phyloP scores from a whole-genome alignment of 2,888 invertebrate genomes.

The Chrysolina haemoptera region DNA sequence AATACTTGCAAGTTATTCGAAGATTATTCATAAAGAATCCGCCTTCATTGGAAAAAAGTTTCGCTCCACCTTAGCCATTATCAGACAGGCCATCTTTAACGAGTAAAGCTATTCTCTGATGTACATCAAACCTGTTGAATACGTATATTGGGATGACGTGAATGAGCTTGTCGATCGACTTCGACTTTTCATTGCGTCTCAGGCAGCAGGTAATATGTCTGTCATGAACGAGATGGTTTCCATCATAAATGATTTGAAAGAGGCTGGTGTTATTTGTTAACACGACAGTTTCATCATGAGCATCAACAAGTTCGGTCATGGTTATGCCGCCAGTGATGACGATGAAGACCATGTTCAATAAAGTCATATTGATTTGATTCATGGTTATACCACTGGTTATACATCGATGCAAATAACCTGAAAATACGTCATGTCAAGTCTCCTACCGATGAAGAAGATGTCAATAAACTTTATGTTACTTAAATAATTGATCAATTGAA shows the following conservation, averaged over 20 bases:
- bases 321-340: neutral
- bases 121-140: slow-evolving; percentile 33
- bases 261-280: slow-evolving; percentile 46
- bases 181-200: slow-evolving; percentile 47
- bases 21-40: neutral
- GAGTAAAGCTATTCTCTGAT: neutral
- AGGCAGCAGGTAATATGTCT: slow-evolving; percentile 55
- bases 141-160: slow-evolving; percentile 46
- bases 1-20: neutral
- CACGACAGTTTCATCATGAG: too few species aligned
- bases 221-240: slow-evolving; percentile 64
- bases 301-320: slow-evolving; percentile 6
- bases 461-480: slow-evolving; percentile 9
- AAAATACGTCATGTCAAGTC: slow-evolving; percentile 38
- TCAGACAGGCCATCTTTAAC: neutral
- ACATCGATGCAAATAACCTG: slow-evolving; percentile 40
- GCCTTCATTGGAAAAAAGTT: neutral
- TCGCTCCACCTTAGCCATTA: neutral
- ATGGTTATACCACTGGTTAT: slow-evolving; percentile 24
- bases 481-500: too few species aligned
- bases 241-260: slow-evolving; percentile 59
- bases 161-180: slow-evolving; percentile 59
- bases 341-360: neutral
- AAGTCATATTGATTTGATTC: neutral
- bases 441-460: slow-evolving; percentile 35